Conservation (phyloP, 2,888 invertebrate genomes). For the Azorinus chamasolen region DNA sequence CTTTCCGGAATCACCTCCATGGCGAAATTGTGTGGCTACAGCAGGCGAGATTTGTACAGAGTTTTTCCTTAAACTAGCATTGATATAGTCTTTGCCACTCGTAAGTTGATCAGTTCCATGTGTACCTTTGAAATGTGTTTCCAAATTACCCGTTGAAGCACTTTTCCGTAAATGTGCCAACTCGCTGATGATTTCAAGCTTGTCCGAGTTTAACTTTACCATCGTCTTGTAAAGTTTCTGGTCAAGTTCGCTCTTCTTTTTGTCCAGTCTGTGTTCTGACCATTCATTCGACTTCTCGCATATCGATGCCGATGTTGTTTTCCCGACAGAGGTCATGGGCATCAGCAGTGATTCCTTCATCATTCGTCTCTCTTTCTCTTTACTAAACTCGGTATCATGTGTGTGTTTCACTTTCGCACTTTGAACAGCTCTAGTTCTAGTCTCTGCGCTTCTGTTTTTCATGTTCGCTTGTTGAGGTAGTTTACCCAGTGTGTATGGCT, state of each 20-base stretch:
- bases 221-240: constrained; percentile 52
- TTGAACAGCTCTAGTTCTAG: too few relatives aligned
- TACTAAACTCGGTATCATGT: too few relatives aligned
- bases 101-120: neutral
- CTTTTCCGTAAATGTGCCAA: constrained; percentile 50
- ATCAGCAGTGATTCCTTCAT: constrained; percentile 45
- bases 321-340: constrained; percentile 34
- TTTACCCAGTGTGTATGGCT: too few relatives aligned
- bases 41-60: too few relatives aligned
- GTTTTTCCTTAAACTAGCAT: too few relatives aligned
- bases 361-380: constrained; percentile 12
- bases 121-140: constrained; percentile 5
- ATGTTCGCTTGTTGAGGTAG: too few relatives aligned
- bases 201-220: constrained; percentile 50
- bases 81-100: constrained; percentile 5
- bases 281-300: constrained; percentile 53
- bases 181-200: constrained; percentile 46
- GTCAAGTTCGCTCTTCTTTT: constrained; percentile 43
- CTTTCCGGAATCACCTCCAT: too few relatives aligned
- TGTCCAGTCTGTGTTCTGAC: constrained; percentile 48
- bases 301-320: constrained; percentile 49
- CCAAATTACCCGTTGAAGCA: constrained; percentile 48
- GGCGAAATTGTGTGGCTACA: too few relatives aligned
- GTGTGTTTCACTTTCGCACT: too few relatives aligned
- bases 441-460: too few relatives aligned